Evolutionary conservation across 2,797 vertebrate species (phyloP), one percentile per base, ranked within the genome.

Genomic region (Danio albolineatus): DNA sequence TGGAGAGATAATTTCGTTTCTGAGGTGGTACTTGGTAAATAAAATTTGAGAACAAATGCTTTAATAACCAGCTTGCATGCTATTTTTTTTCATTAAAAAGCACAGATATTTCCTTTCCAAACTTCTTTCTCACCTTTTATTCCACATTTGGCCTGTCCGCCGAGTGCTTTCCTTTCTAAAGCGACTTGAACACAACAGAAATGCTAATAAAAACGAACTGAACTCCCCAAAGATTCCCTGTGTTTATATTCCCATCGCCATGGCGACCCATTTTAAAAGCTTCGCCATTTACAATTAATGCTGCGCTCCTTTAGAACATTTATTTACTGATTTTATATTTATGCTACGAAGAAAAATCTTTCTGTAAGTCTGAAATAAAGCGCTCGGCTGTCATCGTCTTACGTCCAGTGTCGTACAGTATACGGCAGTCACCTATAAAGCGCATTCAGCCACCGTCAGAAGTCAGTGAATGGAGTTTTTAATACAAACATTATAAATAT

Each of bases 241-340:
- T 59, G 60, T 76, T 83, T 57, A 70, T 70, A 62, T 79, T 56
- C 49, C 17, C 28, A 79, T 76, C 39, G 13, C 77, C 77, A 79
- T 83, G 81, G 83, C 77, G 83, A 76, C 72, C 21, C n/a, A n/a
- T 6, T 71, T 41, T 57, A 81, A 76, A 71, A 66, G 73, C 39
- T 69, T 61, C 53, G 65, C 73, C 66, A 79, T 80, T 80, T 70
- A 76, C 78, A 73, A 60, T 73, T 73, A 73, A 61, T 73, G 43
- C 1, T 8, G 17, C 5, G 17, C 19, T 74, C 56, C 28, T 76
- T 51, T 76, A 46, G 80, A 80, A 74, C 51, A 73, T 78, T 67
- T 65, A 74, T 60, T 59, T 46, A 53, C 61, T 78, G 41, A 72
- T 10, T 44, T n/a, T 56, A 81, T 19, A 73, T 82, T 82, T 57